Evolutionary conservation across 2,888 invertebrate genomes (phyloP), one percentile per base, ranked within the genome.

Genomic region (Ennomos quercinarius): DNA sequence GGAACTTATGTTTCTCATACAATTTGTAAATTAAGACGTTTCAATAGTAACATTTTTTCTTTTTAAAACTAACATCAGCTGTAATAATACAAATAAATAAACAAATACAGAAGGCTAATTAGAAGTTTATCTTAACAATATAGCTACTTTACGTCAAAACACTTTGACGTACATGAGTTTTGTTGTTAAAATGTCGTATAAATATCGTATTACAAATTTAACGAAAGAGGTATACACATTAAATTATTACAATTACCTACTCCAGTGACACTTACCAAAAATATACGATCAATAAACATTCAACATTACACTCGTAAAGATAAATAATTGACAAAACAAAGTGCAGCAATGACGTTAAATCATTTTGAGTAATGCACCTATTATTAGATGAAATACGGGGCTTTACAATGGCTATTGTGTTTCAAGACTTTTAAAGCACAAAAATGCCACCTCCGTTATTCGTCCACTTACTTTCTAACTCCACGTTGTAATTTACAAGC

Each of bases 401-500:
- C 62, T 63, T 42, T 12, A 63, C 64, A 66, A 66, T 66, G 44
- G 60, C 52, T 66, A 69, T 72, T 72, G 71, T 71, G 64, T 71
- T 68, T 50, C 67, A 57, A 56, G 58, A 42, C n/a, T 41, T 40
- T 13, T 40, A 57, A 47, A 8, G 37, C n/a, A 62, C 49, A 38
- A 49, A 63, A 65, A 66, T 68, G 57, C 66, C 67, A 55, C 64
- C 51, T 73, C 61, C 50, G 45, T 48, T 52, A 35, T 37, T 35
- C 11, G 12, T 45, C 10, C 17, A 4, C 40, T 42, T 6, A 37
- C 46, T 70, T 70, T 60, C 58, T 70, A 67, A 57, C 64, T 73
- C 56, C 61, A 53, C 50, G 67, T 57, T 50, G 64, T 72, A 73
- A 71, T 73, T 76, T 72, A 70, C 67, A 66, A 61, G 56, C 56